A percentile compares a stretch with the other conserved stretches of the same genome.
These are phyloP conservation scores for Eulithis testata DNA, from an alignment of 2,888 invertebrate species.

Conservation along the genomic window DNA sequence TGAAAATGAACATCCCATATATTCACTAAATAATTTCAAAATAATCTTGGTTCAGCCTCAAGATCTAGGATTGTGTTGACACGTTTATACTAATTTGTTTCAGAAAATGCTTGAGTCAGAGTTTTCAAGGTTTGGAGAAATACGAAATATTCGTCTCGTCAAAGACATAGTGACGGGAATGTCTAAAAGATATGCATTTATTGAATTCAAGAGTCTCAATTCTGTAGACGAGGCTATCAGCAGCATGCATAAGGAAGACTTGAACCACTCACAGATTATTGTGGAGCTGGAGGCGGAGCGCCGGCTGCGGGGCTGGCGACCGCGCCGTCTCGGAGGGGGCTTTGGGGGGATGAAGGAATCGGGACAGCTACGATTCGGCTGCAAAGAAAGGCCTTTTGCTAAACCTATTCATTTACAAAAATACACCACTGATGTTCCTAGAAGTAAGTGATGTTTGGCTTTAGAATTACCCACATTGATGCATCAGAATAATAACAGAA, in stretches of 20 bases:
- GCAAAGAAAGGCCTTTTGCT: conserved; percentile 90
- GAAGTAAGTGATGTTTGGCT: conserved; percentile 15
- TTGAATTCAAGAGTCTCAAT: conserved; percentile 88
- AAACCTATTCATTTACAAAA: conserved; percentile 51
- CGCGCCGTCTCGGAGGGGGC: conserved; percentile 93
- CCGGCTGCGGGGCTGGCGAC: conserved; percentile 91
- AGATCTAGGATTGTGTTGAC: neutral
- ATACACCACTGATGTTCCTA: conserved; percentile 27
- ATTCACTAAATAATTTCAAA: too few relatives aligned
- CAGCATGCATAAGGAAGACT: conserved; percentile 82
- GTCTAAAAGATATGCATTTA: conserved; percentile 93
- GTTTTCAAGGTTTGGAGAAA: conserved; percentile 87
- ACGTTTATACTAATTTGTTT: conserved; percentile 36
- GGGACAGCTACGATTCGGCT: conserved; percentile 94
- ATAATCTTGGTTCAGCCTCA: too few relatives aligned
- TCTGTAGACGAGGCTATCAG: conserved; percentile 86
- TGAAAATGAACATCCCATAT: too few relatives aligned
- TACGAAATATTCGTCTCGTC: conserved; percentile 87
- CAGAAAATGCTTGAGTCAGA: conserved; percentile 82
- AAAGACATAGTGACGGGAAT: conserved; percentile 93
- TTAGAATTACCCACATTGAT: neutral
- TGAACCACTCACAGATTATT: conserved; percentile 89
- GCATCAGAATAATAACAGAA: too few relatives aligned
- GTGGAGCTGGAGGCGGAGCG: conserved; percentile 90
- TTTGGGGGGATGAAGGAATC: conserved; percentile 94